A percentile compares a stretch with the other conserved stretches of the same genome.
Conservation (phyloP, 2,113 vertebrate genomes). For the Neolamprologus variostigma region DNA sequence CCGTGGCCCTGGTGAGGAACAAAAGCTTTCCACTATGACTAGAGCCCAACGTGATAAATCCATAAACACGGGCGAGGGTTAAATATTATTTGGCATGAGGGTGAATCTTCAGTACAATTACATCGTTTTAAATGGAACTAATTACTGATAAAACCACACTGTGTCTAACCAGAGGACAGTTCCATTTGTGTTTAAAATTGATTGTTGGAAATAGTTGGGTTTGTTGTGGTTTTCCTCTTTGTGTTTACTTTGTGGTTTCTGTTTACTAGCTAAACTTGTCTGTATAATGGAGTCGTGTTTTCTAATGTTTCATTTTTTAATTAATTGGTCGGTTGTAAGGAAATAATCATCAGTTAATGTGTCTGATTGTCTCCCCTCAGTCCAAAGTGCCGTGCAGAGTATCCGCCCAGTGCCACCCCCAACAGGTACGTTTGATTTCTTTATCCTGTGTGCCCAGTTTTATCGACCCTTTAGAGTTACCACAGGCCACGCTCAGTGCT, state of each 20-base stretch:
- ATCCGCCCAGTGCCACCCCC: constrained; percentile 82
- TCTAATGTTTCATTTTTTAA: accelerated
- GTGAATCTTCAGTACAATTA: background rate
- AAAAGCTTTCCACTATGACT: accelerated
- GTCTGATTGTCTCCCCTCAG: constrained; percentile 54
- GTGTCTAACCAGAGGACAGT: background rate
- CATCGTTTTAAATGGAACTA: accelerated
- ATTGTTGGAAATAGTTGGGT: background rate
- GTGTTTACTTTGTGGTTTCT: background rate
- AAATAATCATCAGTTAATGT: background rate
- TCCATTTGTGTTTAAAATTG: accelerated
- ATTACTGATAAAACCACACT: accelerated
- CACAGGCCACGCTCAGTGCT: background rate
- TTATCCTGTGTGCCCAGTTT: background rate
- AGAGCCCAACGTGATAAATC: background rate
- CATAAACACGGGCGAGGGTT: accelerated
- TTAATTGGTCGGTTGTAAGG: accelerated
- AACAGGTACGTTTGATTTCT: constrained; percentile 40
- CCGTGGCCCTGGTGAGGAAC: constrained; percentile 92
- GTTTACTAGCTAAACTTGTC: background rate
- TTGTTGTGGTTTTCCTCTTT: background rate
- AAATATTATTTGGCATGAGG: background rate
- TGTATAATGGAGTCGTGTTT: accelerated
- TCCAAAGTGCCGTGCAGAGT: constrained; percentile 93
- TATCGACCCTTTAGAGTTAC: background rate